Base-by-base conservation (phyloP, 2,888 invertebrate species). In the Junonia oenone region DNA sequence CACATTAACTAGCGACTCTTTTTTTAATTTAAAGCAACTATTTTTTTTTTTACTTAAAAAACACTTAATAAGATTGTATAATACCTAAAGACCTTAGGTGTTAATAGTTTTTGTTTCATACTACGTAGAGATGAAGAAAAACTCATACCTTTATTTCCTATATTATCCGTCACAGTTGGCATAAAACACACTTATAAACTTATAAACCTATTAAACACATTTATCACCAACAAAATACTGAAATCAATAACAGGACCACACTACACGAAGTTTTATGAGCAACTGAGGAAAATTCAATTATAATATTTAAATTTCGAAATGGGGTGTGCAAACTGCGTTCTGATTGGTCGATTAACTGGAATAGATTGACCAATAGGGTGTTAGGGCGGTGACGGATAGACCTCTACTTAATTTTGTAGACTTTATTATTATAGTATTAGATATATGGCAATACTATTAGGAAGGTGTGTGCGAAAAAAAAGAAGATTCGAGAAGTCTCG, bases 121-220 rank as follows among this genome's bases (percentile, higher is more conserved):
- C n/a, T n/a, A n/a, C n/a, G n/a, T n/a, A n/a, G n/a, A n/a, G n/a
- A n/a, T n/a, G n/a, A n/a, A n/a, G n/a, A n/a, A n/a, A n/a, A n/a
- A n/a, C n/a, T n/a, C n/a, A 51, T 54, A 73, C 71, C 68, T 56
- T 55, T 64, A 27, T 62, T 61, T 46, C 73, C 75, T 17, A 71
- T 61, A 38, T 71, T 68, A 68, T 80, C 73, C 59, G 79, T 81
- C 56, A 86, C 75, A 58, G 87, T 88, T 69, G 88, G 88, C 88
- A 89, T 88, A 81, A 72, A 83, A 75, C 37, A 27, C 35, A 69
- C 58, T 60, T 55, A 47, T 31, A 38, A 51, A 49, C 59, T 51
- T 55, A 45, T 45, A 38, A 51, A 45, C 4, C 2, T 38, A 40
- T 11, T n/a, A 40, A 40, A 8, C 38, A 40, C 38, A 40, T n/a